These are phyloP conservation scores for Actinia tenebrosa DNA, from an alignment of 64 coral and sea anemone species.

Conservation along the genomic window DNA sequence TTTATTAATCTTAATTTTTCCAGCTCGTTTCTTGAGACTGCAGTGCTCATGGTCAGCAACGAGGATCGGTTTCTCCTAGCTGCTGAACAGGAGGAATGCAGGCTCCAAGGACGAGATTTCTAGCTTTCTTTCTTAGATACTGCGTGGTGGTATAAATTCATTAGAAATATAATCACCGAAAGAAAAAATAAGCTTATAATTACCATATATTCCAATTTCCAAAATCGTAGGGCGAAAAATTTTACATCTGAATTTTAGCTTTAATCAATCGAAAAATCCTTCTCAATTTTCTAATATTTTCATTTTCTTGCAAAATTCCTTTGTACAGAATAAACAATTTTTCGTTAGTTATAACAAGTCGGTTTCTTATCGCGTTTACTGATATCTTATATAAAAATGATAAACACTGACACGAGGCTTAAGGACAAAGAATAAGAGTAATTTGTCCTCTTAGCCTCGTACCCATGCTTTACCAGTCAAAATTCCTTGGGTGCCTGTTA, in stretches of 20 bases:
- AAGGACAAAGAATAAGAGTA: not conserved
- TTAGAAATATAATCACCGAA: not conserved
- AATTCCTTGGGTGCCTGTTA: not conserved
- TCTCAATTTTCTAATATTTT: not conserved
- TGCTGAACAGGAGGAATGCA: too few species aligned
- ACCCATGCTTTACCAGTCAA: not conserved
- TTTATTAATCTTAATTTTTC: too few species aligned
- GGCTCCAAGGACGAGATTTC: not conserved
- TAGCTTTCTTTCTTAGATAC: not conserved
- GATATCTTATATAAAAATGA: not conserved
- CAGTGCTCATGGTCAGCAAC: too few species aligned
- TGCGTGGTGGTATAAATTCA: not conserved
- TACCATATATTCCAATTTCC: not conserved
- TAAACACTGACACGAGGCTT: not conserved
- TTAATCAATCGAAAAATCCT: not conserved
- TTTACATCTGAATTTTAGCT: not conserved
- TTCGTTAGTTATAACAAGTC: not conserved
- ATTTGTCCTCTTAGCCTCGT: not conserved
- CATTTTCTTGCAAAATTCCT: not conserved
- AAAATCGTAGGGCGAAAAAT: not conserved
- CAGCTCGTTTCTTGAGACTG: too few species aligned
- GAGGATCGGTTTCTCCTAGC: too few species aligned
- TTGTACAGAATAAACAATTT: constrained; percentile 1
- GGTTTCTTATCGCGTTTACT: not conserved
- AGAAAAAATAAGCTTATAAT: not conserved